These are phyloP conservation scores for Australoheros facetus DNA, from an alignment of 2,797 vertebrate species.

Conservation along the genomic window DNA sequence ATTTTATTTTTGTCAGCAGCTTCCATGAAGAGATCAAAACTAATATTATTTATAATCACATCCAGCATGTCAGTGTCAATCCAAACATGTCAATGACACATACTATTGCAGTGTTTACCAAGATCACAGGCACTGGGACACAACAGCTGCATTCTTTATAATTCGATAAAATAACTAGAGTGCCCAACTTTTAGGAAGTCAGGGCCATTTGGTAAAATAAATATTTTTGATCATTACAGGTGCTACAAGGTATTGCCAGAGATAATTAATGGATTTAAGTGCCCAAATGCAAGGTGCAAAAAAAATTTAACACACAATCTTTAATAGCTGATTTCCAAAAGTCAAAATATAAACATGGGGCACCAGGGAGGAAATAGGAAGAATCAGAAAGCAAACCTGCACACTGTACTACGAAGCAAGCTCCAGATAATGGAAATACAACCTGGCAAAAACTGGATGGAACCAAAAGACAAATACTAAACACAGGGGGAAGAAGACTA, in stretches of 20 bases:
- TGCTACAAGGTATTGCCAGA: not conserved
- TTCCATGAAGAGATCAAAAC: constrained; percentile 8
- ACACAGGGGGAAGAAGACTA: not conserved
- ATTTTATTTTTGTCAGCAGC: not conserved
- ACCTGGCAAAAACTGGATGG: not conserved
- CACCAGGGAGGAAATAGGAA: not conserved
- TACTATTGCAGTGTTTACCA: not conserved
- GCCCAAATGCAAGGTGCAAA: not conserved
- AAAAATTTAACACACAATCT: not conserved
- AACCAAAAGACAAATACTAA: not conserved
- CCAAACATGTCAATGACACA: not conserved
- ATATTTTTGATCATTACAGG: not conserved
- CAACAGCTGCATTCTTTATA: not conserved
- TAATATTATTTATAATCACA: not conserved
- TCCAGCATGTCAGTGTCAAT: not conserved
- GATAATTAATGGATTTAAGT: fast-evolving
- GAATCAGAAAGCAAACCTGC: not conserved
- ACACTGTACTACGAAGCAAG: not conserved
- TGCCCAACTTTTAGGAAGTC: not conserved
- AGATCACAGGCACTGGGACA: not conserved
- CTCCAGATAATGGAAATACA: not conserved
- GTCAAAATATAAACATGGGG: not conserved
- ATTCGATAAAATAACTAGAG: not conserved
- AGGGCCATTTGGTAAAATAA: not conserved
- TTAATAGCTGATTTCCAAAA: not conserved